Base-by-base conservation (phyloP, 1,140 invertebrate species). In the Leptinotarsa defecta region DNA sequence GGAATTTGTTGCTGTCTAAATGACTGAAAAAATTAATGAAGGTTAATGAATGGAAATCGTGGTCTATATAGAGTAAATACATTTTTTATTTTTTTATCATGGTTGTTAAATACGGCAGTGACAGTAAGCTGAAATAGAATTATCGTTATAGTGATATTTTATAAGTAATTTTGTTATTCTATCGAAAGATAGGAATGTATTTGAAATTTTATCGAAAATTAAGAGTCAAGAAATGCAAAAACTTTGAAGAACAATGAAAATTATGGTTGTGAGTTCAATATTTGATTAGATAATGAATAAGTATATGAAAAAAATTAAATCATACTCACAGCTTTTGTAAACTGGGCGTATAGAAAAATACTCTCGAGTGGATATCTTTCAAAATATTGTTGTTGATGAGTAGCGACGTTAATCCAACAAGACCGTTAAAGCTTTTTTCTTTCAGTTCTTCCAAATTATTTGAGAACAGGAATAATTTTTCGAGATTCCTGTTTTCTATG, bases 1-100 rank as follows among this genome's bases (percentile, higher is more conserved):
- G 90, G 70, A 95, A 89, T 83, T 92, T 91, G 81, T 96, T 96
- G 74, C 91, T 92, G 81, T 95, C 94, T 73, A 96, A 86, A 81
- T 94, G 93, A 63, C 94, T 95, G 83, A 72, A 88, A 88, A 78
- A 2, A 13, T 65, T n/a, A 73, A 65, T 27, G 24, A 13, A 11
- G 1, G 6, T 43, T 11, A 11, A 63, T 63, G 19, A 20, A 34
- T 34, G 27, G 6, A 34, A 34, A 34, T 34, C 27, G 27, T 34
- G 27, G 27, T 34, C 6, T 34, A 34, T 34, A 20, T 62, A 34
- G 15, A 68, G 1, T 49, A n/a, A 24, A 61, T 64, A 17, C 8
- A 68, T 43, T 67, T 2, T 74, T 20, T n/a, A 22, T 13, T 34
- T 0, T 61, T 17, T 68, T 34, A 8, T 8, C 8, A 3, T 43